Evolutionary conservation across 2,113 vertebrate genomes (phyloP).

Genomic region (Anseranas semipalmata): DNA sequence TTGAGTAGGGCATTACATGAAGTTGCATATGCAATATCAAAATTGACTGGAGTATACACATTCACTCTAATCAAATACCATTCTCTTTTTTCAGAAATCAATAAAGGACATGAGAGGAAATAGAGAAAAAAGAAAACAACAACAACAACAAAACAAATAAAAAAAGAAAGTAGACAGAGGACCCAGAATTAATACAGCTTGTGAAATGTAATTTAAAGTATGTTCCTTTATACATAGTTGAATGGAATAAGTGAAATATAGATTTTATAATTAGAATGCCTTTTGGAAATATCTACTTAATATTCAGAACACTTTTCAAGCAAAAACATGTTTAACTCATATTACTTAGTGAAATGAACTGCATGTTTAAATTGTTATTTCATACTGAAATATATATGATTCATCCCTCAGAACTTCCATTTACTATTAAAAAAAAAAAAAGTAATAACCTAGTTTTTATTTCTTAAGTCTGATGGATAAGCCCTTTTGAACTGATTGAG

Average conservation of each 20-base stretch:
- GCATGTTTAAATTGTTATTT: background rate
- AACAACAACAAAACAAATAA: too few relatives aligned
- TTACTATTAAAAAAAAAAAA: background rate
- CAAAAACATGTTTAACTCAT: background rate
- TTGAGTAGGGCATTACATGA: constrained; percentile 13
- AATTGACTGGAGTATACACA: constrained; percentile 40
- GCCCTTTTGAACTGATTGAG: background rate
- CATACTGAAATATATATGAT: background rate
- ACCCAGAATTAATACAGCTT: constrained; percentile 52
- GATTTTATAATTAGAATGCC: constrained; percentile 35
- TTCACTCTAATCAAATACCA: constrained; percentile 57
- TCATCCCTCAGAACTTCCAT: background rate
- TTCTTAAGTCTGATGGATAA: background rate
- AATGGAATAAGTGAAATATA: constrained; percentile 24
- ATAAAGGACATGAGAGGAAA: constrained; percentile 50
- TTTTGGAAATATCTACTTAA: background rate
- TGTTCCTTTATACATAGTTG: constrained; percentile 17
- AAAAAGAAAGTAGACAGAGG: constrained; percentile 22
- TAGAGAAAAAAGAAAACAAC: background rate
- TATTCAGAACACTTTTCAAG: background rate
- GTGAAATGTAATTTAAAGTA: constrained; percentile 49
- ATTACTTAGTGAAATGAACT: background rate
- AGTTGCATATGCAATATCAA: constrained; percentile 65
- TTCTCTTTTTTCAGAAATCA: constrained; percentile 48
- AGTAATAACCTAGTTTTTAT: background rate